Evolutionary conservation across 2,888 invertebrate species (phyloP).

Genomic region (Arge pagana): DNA sequence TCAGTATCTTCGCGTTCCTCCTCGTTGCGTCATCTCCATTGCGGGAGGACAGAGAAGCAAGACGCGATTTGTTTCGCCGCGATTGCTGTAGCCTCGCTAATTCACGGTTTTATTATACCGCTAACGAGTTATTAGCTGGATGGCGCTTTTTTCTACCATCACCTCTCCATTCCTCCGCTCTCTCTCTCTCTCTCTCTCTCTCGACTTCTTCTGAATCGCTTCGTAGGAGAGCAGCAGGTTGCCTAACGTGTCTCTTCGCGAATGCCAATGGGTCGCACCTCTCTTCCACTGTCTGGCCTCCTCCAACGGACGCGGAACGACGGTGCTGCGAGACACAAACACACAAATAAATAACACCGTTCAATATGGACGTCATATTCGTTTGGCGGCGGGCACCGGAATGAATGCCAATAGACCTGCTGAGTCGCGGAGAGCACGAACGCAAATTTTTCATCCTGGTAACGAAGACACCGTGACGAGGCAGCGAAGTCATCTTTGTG

Average conservation of each 20-base stretch:
- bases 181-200: neutral
- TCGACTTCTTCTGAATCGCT: neutral
- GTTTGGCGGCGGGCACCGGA: constrained; percentile 14
- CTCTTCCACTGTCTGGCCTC: neutral
- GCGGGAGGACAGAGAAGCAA: too few species aligned
- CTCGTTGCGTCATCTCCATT: too few species aligned
- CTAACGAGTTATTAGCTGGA: constrained; percentile 10
- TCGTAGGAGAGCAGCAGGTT: neutral
- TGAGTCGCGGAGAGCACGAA: constrained; percentile 8
- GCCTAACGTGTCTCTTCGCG: constrained; percentile 1
- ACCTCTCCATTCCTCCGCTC: neutral
- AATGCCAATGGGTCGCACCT: constrained; percentile 1
- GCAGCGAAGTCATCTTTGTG: too few species aligned
- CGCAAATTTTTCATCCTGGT: too few species aligned
- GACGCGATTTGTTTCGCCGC: too few species aligned
- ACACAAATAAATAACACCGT: neutral
- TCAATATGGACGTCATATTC: constrained; percentile 12
- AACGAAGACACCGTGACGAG: too few species aligned
- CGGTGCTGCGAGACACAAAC: neutral
- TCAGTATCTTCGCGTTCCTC: too few species aligned
- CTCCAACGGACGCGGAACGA: neutral
- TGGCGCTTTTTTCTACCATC: neutral
- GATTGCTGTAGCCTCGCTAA: too few species aligned
- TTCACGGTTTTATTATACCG: constrained; percentile 12
- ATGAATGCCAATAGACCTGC: constrained; percentile 13